These are phyloP conservation scores for Xiphydria camelus DNA, from an alignment of 2,888 invertebrate genomes.

Conservation along the genomic window DNA sequence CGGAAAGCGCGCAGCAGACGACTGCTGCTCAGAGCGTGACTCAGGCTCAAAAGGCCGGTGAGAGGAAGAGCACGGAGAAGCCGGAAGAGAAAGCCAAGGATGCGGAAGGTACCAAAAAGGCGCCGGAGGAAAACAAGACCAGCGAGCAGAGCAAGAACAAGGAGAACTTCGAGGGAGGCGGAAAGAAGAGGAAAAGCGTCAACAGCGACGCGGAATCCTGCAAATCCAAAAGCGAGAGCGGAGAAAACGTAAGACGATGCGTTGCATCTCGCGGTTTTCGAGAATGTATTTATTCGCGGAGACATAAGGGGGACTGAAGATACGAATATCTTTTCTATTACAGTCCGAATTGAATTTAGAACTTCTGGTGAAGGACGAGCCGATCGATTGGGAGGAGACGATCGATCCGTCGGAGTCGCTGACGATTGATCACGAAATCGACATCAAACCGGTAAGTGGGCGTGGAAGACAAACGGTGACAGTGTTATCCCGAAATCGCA, in stretches of 20 bases:
- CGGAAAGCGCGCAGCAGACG: conserved; percentile 40
- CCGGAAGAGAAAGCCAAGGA: conserved; percentile 20
- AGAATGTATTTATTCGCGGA: conserved; percentile 1
- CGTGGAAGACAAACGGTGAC: too few species aligned
- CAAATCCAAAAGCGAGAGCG: conserved; percentile 51
- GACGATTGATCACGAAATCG: conserved; percentile 70
- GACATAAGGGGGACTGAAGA: neutral
- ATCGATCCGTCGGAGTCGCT: conserved; percentile 70
- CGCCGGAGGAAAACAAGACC: conserved; percentile 43
- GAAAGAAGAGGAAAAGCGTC: conserved; percentile 44
- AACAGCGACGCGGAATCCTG: conserved; percentile 48
- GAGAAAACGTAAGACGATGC: conserved; percentile 40
- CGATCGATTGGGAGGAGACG: conserved; percentile 73
- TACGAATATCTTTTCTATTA: neutral
- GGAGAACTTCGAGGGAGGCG: conserved; percentile 45
- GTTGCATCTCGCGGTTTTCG: conserved; percentile 1
- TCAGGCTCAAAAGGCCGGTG: conserved; percentile 15
- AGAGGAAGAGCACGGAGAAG: conserved; percentile 23
- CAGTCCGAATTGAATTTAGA: conserved; percentile 53
- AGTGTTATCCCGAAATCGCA: too few species aligned
- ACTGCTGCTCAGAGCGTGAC: conserved; percentile 44
- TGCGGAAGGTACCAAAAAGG: conserved; percentile 31
- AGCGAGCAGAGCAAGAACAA: conserved; percentile 48
- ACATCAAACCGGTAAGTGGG: conserved; percentile 67
- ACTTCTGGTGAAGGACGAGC: conserved; percentile 64